phyloP scores from a whole-genome alignment of 2,888 invertebrate genomes.

The Synanthedon myopaeformis region DNA sequence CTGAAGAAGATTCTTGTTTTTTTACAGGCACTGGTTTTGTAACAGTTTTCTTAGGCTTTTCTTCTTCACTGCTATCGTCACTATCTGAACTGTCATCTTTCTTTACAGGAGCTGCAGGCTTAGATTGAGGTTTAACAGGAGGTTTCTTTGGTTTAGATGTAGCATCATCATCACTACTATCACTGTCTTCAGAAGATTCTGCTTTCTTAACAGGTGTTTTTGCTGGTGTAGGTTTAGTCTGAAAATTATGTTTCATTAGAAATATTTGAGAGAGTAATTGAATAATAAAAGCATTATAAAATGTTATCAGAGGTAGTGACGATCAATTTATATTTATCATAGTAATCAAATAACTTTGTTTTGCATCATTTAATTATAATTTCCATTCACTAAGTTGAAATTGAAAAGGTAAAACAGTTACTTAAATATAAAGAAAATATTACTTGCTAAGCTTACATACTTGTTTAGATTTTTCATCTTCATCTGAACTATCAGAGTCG shows the following conservation, averaged over 20 bases:
- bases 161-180: conserved; percentile 40
- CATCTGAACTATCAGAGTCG: conserved; percentile 52
- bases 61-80: conserved; percentile 37
- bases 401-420: neutral
- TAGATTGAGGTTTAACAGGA: conserved; percentile 22
- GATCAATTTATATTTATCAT: conserved; percentile 31
- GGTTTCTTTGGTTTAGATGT: conserved; percentile 23
- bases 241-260: conserved; percentile 1
- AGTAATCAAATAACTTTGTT: conserved; percentile 19
- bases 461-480: conserved; percentile 37
- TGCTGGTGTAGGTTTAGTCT: conserved; percentile 16
- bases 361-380: conserved; percentile 29
- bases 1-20: conserved; percentile 32
- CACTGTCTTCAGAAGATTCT: conserved; percentile 38
- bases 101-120: conserved; percentile 6
- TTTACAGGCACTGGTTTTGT: conserved; percentile 11
- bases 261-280: conserved; percentile 6
- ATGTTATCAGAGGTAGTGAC: conserved; percentile 56
- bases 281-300: conserved; percentile 8
- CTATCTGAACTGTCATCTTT: conserved; percentile 21
- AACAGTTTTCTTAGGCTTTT: conserved; percentile 26
- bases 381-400: neutral
- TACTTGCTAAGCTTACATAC: conserved; percentile 12
- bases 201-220: conserved; percentile 32
- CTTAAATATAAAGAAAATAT: neutral